Percentiles rank a stretch among this genome's conserved stretches.
Evolutionary conservation across 2,888 invertebrate genomes (phyloP).

Genomic region (Polydrusus pterygomalis): DNA sequence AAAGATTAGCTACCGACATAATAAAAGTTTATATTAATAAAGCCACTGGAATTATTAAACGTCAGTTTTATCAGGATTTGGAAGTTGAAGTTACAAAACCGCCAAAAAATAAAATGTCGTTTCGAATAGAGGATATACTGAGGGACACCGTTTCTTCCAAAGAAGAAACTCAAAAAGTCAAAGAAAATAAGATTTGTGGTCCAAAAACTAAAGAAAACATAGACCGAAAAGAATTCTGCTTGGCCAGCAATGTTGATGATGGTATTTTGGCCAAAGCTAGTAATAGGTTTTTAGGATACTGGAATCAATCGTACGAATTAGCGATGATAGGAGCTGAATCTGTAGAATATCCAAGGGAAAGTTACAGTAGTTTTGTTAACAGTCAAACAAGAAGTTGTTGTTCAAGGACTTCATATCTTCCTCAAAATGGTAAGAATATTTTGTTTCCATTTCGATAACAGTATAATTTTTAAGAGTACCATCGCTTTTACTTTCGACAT

Average conservation of each 20-base stretch:
- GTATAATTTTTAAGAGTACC: too few species aligned
- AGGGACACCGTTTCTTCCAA: conserved; percentile 29
- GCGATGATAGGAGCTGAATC: conserved; percentile 27
- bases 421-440: conserved; percentile 32
- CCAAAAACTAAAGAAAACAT: background rate
- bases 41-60: conserved; percentile 24
- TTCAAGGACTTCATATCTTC: conserved; percentile 2
- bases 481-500: too few species aligned
- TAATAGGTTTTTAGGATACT: conserved; percentile 2
- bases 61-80: conserved; percentile 24
- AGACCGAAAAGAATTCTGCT: background rate
- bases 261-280: background rate
- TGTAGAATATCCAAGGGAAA: conserved; percentile 21
- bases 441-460: background rate
- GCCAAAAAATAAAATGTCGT: conserved; percentile 42
- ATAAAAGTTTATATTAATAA: conserved; percentile 40
- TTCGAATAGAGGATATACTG: conserved; percentile 51
- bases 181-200: background rate
- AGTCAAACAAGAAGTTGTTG: conserved; percentile 29
- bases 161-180: conserved; percentile 13
- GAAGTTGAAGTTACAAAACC: background rate
- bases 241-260: background rate
- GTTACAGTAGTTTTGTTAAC: conserved; percentile 15
- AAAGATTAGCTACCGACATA: conserved; percentile 47
- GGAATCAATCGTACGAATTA: conserved; percentile 41